phyloP scores from a whole-genome alignment of 2,888 invertebrate species.

The Macaria notata region DNA sequence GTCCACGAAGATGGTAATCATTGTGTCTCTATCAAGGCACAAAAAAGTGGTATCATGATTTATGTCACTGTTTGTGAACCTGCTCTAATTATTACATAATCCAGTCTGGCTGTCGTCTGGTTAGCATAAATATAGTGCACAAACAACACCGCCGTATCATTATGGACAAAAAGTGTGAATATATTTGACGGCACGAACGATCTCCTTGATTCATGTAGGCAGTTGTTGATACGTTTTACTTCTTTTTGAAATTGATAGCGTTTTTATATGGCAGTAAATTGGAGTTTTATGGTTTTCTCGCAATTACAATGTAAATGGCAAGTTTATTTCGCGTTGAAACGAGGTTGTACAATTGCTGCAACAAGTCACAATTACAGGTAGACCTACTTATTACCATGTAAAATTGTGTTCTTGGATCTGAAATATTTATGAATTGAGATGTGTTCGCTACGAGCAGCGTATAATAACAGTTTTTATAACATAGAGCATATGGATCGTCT shows the following conservation, averaged over 20 bases:
- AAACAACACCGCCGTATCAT: conserved; percentile 22
- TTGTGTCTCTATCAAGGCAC: conserved; percentile 38
- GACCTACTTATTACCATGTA: conserved; percentile 4
- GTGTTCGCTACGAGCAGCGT: not conserved
- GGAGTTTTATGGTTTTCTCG: conserved; percentile 28
- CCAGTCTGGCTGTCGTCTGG: conserved; percentile 44
- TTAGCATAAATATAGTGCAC: conserved; percentile 39
- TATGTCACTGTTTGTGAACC: conserved; percentile 42
- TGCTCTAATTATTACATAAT: conserved; percentile 26
- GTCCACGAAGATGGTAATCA: conserved; percentile 43
- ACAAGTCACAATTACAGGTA: conserved; percentile 10
- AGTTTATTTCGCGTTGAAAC: conserved; percentile 24
- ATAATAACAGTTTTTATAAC: conserved; percentile 12
- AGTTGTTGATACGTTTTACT: conserved; percentile 15
- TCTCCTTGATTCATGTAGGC: conserved; percentile 7
- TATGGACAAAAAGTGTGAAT: conserved; percentile 34
- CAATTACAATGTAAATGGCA: conserved; percentile 25
- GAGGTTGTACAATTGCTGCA: conserved; percentile 17
- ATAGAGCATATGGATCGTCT: conserved; percentile 15
- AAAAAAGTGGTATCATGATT: conserved; percentile 43
- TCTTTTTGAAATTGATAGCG: conserved; percentile 17
- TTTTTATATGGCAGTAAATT: conserved; percentile 21
- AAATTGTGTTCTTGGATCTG: conserved; percentile 12
- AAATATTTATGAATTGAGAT: conserved; percentile 8
- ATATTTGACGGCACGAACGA: conserved; percentile 14